Evolutionary conservation across 2,113 vertebrate species (phyloP).

Genomic region (Platanista minor): DNA sequence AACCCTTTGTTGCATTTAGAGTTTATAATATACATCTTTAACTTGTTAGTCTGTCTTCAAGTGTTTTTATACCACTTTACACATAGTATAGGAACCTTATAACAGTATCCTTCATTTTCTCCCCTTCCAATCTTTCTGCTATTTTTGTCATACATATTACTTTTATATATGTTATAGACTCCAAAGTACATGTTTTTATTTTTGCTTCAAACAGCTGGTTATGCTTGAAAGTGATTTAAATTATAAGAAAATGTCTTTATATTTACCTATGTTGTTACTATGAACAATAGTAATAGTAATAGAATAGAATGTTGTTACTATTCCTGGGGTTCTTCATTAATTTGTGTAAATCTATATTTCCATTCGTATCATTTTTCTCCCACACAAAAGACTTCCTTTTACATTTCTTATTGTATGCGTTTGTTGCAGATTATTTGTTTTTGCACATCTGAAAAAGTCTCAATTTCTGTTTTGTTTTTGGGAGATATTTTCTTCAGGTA

Average conservation of each 20-base stretch:
- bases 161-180: not conserved
- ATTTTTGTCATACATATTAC: not conserved
- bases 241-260: not conserved
- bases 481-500: not conserved
- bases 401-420: not conserved
- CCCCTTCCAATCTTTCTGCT: not conserved
- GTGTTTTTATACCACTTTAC: not conserved
- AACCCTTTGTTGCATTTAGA: not conserved
- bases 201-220: not conserved
- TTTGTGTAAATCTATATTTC: not conserved
- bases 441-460: not conserved
- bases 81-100: not conserved
- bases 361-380: not conserved
- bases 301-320: not conserved
- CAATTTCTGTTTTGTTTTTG: not conserved
- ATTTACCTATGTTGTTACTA: not conserved
- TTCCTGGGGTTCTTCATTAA: not conserved
- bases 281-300: not conserved
- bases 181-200: not conserved
- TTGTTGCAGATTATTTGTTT: not conserved
- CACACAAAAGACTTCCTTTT: not conserved
- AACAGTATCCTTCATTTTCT: not conserved
- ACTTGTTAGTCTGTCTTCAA: not conserved
- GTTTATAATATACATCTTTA: not conserved
- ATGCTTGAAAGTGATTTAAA: not conserved